phyloP scores from a whole-genome alignment of 2,113 vertebrate species.

The Grus americana region DNA sequence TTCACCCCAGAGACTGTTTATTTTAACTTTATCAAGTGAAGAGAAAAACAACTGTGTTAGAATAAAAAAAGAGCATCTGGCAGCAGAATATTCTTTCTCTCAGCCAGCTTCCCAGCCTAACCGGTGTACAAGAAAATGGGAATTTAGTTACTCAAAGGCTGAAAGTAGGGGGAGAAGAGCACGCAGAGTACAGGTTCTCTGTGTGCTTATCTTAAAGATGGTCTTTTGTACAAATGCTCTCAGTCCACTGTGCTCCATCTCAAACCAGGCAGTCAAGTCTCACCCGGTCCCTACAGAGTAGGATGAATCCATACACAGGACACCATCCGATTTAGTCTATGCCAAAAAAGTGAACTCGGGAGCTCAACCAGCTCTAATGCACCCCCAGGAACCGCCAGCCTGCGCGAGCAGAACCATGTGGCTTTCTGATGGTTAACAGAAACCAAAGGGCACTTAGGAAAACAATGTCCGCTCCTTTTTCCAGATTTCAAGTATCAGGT shows the following conservation, averaged over 20 bases:
- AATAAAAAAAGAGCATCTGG: constrained; percentile 53
- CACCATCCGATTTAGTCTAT: background rate
- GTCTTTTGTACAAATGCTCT: background rate
- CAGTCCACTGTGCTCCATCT: background rate
- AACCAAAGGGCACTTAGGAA: background rate
- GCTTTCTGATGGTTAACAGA: background rate
- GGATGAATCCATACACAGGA: background rate
- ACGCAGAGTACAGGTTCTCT: accelerated
- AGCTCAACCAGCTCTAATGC: background rate
- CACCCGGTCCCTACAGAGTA: too few species aligned
- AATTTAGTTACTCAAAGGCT: background rate
- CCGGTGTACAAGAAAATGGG: background rate
- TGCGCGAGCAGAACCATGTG: accelerated
- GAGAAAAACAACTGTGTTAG: constrained; percentile 68
- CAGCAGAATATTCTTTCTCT: background rate
- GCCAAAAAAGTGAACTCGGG: background rate
- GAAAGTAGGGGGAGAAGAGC: background rate
- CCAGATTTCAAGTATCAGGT: background rate
- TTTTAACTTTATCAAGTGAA: constrained; percentile 81
- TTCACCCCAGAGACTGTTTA: constrained; percentile 73
- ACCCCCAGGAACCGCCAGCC: background rate
- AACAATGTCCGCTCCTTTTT: accelerated
- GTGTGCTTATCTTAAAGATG: background rate
- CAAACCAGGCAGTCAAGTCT: background rate
- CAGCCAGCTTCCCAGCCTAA: background rate